phyloP scores from a whole-genome alignment of 2,113 vertebrate genomes.

The Callorhinus ursinus region DNA sequence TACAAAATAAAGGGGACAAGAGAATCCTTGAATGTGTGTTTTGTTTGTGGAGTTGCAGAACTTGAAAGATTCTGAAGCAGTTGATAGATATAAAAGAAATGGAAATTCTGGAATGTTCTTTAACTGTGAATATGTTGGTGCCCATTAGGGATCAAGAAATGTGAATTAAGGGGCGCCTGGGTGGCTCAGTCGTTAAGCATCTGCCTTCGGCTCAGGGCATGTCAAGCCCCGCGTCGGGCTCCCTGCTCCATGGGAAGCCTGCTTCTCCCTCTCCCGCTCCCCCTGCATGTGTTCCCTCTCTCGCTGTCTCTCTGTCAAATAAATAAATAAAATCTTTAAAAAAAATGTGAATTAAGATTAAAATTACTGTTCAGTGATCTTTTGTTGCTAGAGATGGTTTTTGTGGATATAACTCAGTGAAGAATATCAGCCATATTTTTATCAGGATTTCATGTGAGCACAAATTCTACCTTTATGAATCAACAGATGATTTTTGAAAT shows the following conservation, averaged over 20 bases:
- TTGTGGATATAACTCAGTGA: neutral
- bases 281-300: too few species aligned
- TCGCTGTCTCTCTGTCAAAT: too few species aligned
- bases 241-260: too few species aligned
- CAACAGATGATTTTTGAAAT: neutral
- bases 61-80: neutral
- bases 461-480: neutral
- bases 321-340: too few species aligned
- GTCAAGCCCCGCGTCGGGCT: too few species aligned
- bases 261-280: too few species aligned
- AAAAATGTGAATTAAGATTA: conserved; percentile 9
- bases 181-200: too few species aligned
- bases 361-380: neutral
- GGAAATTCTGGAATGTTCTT: neutral
- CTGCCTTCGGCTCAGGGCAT: too few species aligned
- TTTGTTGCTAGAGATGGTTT: neutral
- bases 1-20: neutral
- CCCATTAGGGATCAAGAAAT: neutral
- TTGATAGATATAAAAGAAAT: neutral
- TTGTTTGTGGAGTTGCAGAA: neutral
- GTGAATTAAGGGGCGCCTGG: neutral
- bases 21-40: neutral
- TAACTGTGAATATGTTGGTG: neutral
- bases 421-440: neutral
- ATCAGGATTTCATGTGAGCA: neutral